Evolutionary conservation across 2,797 vertebrate genomes (phyloP), one percentile per base, ranked within the genome.

Genomic region (Cyclura pinguis): DNA sequence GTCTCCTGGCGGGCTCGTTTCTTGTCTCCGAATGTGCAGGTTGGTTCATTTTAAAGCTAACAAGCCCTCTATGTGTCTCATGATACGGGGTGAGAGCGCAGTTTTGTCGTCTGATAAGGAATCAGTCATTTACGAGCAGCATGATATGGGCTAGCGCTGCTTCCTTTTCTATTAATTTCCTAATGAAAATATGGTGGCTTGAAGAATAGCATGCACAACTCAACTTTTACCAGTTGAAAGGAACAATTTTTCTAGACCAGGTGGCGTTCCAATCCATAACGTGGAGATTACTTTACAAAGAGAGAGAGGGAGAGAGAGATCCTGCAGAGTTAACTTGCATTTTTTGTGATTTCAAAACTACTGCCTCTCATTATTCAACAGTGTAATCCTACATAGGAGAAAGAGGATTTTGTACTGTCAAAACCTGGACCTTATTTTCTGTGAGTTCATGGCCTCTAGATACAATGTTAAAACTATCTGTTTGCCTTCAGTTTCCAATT

Each of bases 21-120:
- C 94, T 97, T 47, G 91, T 88, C 86, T 94, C 93, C 6, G 92
- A 96, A 89, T 96, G 90, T 76, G 55, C 97, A 97, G 97, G 97
- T 98, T 90, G 62, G 97, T 97, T 93, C 80, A 13, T 92, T 93
- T 85, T 77, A 69, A 91, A 90, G 78, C 42, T 20, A 76, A 62
- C n/a, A 80, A 89, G 29, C 13, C 76, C 52, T 69, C 86, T 80
- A 6, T 12, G 85, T 93, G 8, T 80, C 32, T 93, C 93, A 84
- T 64, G 72, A 10, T 77, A 80, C 87, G 14, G 55, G n/a, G 35
- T 18, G 22, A 12, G 88, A 89, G 74, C 24, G 4, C 32, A 47
- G 6, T 64, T 64, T 82, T 89, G 91, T 84, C 86, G 76, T 74
- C 77, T 62, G 91, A 69, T 0, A 0, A 69, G 62, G 47, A 32